phyloP scores from a whole-genome alignment of 2,113 vertebrate genomes.

The Oxyruncus cristatus region DNA sequence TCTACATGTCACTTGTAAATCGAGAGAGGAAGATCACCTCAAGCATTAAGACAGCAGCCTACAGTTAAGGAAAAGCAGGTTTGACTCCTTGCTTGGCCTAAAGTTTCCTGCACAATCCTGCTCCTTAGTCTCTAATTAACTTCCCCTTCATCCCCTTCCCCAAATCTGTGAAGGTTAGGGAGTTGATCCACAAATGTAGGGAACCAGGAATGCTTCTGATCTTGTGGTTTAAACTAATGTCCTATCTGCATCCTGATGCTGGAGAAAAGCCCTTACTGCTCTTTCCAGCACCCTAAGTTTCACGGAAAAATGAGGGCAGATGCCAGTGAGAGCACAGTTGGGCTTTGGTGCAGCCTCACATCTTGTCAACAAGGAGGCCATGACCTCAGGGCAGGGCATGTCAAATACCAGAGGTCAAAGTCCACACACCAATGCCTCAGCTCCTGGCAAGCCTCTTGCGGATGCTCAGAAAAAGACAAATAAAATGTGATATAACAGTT shows the following conservation, averaged over 20 bases:
- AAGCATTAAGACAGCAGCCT: background rate
- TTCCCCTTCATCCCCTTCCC: fast-evolving
- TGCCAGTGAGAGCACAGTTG: background rate
- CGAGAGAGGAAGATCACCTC: background rate
- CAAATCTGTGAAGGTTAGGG: background rate
- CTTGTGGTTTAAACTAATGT: background rate
- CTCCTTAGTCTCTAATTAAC: background rate
- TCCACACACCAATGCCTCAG: background rate
- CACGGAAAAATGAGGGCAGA: fast-evolving
- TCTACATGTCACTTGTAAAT: background rate
- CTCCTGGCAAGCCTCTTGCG: background rate
- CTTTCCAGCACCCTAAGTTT: background rate
- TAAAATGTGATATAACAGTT: background rate
- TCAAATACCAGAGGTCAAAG: background rate
- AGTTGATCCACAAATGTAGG: background rate
- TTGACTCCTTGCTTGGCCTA: background rate
- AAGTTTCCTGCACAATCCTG: background rate
- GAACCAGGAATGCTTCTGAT: background rate
- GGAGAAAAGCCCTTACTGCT: background rate
- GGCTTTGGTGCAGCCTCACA: background rate
- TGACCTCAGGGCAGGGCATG: background rate
- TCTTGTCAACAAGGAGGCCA: background rate
- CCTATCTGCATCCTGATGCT: background rate
- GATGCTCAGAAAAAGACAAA: background rate
- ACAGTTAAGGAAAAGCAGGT: background rate